Evolutionary conservation across 1,140 invertebrate genomes (phyloP), one percentile per base, ranked within the genome.

Genomic region (Rhagoletis zephyria): DNA sequence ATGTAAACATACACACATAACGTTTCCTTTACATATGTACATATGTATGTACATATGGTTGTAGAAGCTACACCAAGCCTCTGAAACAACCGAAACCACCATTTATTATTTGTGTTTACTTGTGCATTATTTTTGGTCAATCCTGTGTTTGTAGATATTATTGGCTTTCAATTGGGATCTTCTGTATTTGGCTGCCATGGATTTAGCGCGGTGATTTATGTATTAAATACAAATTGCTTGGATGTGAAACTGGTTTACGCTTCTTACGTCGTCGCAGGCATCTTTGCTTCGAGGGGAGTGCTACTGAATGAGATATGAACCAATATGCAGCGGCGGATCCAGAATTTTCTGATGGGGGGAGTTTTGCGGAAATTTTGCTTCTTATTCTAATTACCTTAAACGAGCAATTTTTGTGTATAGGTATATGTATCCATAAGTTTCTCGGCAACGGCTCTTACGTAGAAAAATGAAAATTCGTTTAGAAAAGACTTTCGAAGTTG

Each of bases 51-150:
- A 7, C 4, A 63, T 12, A 60, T 60, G 12, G 40, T 67, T 42
- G 40, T 40, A 3, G 64, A 6, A 67, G 40, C 30, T 19, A 67
- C 30, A 67, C 30, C 19, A 40, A 67, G 64, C 12, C 12, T 67
- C 40, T 40, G 64, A 67, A 40, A 67, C 51, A 7, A 56, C 51
- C 51, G 51, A 56, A 56, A 56, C 51, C 51, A 56, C 51, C 51
- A 67, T 67, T 67, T 10, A 9, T 67, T 42, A 12, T 42, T 67
- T 40, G 64, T 67, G 64, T 42, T 67, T 67, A 10, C 9, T 30
- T 67, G 64, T 67, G 9, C 40, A 42, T 67, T 42, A 42, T 67
- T 67, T 67, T 67, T 42, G 40, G 64, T 67, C 40, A 67, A 67
- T 30, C 40, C 9, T 40, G 19, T 65, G 63, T 65, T 65, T 65